Conservation (phyloP, 2,797 vertebrate genomes). For the Lerista edwardsae region DNA sequence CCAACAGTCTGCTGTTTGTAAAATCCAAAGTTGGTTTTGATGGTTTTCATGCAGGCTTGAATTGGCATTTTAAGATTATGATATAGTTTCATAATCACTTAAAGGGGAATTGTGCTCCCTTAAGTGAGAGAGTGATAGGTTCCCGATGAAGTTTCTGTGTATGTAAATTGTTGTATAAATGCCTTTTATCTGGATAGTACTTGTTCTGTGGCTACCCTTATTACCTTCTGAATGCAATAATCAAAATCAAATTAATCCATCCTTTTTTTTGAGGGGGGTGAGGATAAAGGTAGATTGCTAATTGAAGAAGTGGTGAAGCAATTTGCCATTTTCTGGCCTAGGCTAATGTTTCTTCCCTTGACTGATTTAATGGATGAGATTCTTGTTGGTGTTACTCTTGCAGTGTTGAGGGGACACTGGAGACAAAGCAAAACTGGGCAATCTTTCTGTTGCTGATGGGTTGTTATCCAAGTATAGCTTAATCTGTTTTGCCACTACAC, state of each 20-base stretch:
- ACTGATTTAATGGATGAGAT: conserved; percentile 35
- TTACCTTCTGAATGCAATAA: neutral
- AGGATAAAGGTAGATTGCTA: neutral
- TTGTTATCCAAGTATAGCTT: conserved; percentile 1
- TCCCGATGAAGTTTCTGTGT: neutral
- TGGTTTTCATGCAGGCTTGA: too few species aligned
- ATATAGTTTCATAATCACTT: too few species aligned
- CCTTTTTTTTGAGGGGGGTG: neutral
- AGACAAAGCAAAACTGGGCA: conserved; percentile 24
- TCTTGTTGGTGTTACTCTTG: neutral
- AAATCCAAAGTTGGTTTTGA: too few species aligned
- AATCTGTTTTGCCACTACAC: neutral
- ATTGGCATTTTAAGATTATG: too few species aligned
- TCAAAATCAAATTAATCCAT: too few species aligned
- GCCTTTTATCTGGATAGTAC: neutral
- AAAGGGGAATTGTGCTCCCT: neutral
- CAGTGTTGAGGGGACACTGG: neutral
- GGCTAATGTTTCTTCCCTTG: conserved; percentile 25
- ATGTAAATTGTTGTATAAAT: neutral
- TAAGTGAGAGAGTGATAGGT: neutral
- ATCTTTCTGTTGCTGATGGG: neutral
- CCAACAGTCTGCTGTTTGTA: too few species aligned
- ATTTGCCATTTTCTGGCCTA: neutral
- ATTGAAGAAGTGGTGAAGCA: neutral
- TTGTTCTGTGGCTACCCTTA: neutral